Conservation (phyloP, 2,888 invertebrate genomes). For the Stenchaetothrips biformis region DNA sequence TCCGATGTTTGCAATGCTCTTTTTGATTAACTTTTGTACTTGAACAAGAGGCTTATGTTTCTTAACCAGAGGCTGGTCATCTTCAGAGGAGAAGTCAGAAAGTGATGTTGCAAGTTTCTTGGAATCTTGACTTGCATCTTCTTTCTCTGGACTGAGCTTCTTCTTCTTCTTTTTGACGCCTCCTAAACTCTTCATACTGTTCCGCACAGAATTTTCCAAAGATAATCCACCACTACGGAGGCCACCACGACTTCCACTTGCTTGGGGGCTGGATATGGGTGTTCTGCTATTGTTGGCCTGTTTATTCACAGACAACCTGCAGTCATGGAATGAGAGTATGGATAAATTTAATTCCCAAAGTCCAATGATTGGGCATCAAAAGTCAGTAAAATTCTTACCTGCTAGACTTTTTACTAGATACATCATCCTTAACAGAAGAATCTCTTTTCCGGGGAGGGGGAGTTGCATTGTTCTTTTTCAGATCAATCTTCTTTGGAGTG, state of each 20-base stretch:
- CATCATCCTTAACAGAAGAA: neutral
- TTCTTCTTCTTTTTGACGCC: slow-evolving; percentile 14
- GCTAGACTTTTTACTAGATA: neutral
- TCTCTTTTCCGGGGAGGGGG: neutral
- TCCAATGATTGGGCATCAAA: too few relatives aligned
- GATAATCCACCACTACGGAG: slow-evolving; percentile 46
- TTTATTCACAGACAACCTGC: too few relatives aligned
- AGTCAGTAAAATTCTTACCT: neutral
- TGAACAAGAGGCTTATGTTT: slow-evolving; percentile 38
- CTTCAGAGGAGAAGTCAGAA: slow-evolving; percentile 52
- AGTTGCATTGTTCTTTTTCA: neutral
- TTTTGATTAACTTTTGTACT: slow-evolving; percentile 22
- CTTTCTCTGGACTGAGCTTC: slow-evolving; percentile 29
- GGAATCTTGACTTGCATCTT: slow-evolving; percentile 34
- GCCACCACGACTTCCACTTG: slow-evolving; percentile 40
- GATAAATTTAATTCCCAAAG: too few relatives aligned
- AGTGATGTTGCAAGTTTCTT: slow-evolving; percentile 36
- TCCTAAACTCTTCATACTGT: slow-evolving; percentile 45
- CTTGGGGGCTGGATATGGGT: neutral
- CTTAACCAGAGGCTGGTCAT: slow-evolving; percentile 50
- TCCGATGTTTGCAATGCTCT: slow-evolving; percentile 23
- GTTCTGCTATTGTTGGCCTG: too few relatives aligned
- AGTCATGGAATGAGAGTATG: too few relatives aligned
- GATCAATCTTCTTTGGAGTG: slow-evolving; percentile 4
- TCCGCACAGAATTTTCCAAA: neutral